These are phyloP conservation scores for Bufo gargarizans DNA, from an alignment of 2,113 vertebrate genomes.

Conservation along the genomic window DNA sequence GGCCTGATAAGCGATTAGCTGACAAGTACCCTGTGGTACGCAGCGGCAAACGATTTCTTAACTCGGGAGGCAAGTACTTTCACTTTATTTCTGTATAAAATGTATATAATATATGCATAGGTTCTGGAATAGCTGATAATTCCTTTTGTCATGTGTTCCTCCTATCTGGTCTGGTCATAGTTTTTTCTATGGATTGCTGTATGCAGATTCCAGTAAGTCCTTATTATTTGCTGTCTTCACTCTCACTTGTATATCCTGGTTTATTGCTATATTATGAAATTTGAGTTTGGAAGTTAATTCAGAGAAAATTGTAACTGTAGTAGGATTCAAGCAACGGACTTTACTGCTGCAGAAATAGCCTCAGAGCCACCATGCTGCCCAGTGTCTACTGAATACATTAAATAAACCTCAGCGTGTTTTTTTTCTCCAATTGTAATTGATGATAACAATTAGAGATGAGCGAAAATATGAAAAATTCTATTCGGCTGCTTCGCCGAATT, in stretches of 20 bases:
- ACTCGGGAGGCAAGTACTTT: conserved; percentile 87
- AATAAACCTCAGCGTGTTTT: neutral
- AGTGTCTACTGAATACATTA: neutral
- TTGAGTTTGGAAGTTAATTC: neutral
- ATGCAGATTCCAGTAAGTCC: too few relatives aligned
- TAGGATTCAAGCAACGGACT: neutral
- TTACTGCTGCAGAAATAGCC: neutral
- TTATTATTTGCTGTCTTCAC: too few relatives aligned
- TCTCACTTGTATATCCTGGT: too few relatives aligned
- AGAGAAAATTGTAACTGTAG: neutral
- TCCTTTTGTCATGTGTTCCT: too few relatives aligned
- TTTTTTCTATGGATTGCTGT: too few relatives aligned
- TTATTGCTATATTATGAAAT: neutral
- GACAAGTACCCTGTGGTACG: conserved; percentile 91
- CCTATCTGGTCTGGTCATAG: too few relatives aligned
- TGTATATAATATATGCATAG: neutral
- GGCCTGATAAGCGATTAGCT: conserved; percentile 88
- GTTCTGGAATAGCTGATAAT: too few relatives aligned
- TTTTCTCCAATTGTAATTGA: too few relatives aligned
- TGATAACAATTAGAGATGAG: too few relatives aligned
- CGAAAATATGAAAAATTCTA: too few relatives aligned
- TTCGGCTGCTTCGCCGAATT: too few relatives aligned
- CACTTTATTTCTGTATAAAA: neutral
- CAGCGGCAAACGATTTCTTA: conserved; percentile 92
- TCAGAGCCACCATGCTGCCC: neutral